Base-by-base conservation (phyloP, 2,888 invertebrate genomes). In the Coecobrya sp. region DNA sequence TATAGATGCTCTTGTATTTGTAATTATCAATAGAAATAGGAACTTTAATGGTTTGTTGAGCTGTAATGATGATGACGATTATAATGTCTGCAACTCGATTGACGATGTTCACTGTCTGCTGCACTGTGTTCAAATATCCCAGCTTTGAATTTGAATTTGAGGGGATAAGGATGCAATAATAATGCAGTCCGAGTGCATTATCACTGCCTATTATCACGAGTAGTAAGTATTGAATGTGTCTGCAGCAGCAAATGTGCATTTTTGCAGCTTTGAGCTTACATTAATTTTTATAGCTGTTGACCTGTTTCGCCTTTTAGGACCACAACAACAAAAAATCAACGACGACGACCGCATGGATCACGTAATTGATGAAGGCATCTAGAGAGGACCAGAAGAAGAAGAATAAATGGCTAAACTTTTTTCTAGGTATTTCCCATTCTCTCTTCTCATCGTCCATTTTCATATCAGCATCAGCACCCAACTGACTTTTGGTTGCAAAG, bases 261-360 rank as follows among this genome's bases (percentile, higher is more conserved):
- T 49, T 49, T 49, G 49, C 49, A 49, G 11, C 13, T 49, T 49
- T 49, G 7, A 7, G 49, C 13, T 13, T 36, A 76, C 45, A 36
- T 82, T 25, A 36, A 42, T 82, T 59, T 55, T 82, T 82, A 82
- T 82, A 19, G 82, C 82, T 82, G 62, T 82, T 82, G 82, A 82
- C 82, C 82, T 82, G 82, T 82, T 82, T 82, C 62, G 62, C 82
- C 82, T 82, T 82, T 82, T 82, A 82, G 62, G 62, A 82, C 59
- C 8, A 59, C 36, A 52, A 79, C 76, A 79, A 27, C 22, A 27
- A 22, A 49, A 76, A 25, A 19, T 19, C n/a, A n/a, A 16, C 49
- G 49, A 49, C 45, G 13, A 49, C 25, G 10, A 22, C 0, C 19
- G 25, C 4, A 13, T 1, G n/a, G 0, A 76, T 76, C 22, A 27